Evolutionary conservation across 2,888 invertebrate genomes (phyloP).

Genomic region (Caenorhabditis sp.): DNA sequence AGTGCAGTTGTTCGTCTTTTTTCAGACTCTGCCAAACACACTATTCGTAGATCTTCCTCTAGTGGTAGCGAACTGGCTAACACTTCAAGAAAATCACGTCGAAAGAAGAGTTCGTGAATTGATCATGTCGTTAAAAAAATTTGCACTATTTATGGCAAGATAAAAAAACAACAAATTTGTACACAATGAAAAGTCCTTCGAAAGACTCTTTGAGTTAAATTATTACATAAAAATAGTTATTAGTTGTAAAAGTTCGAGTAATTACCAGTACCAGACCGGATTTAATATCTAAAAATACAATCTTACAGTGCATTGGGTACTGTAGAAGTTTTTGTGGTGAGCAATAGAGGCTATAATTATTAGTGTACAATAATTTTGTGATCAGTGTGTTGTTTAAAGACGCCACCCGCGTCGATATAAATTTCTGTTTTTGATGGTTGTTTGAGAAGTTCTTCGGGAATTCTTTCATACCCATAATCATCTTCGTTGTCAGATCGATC

Average conservation of each 20-base stretch:
- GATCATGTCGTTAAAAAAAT: background rate
- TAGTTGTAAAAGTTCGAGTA: no score
- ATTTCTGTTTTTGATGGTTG: background rate
- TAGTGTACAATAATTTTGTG: no score
- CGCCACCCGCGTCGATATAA: background rate
- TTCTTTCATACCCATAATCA: conserved; percentile 2
- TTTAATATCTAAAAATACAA: no score
- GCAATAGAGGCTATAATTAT: no score
- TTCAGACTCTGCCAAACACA: conserved; percentile 18
- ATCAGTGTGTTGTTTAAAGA: no score
- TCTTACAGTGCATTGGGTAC: no score
- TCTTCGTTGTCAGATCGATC: conserved; percentile 5
- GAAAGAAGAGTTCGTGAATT: conserved; percentile 19
- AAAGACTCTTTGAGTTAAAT: background rate
- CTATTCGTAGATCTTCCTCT: conserved; percentile 18
- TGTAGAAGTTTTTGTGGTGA: no score
- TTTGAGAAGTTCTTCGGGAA: conserved; percentile 4
- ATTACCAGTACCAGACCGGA: no score
- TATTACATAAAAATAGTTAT: background rate
- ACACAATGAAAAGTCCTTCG: background rate
- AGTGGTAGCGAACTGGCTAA: conserved; percentile 18
- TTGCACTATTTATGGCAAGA: conserved; percentile 1
- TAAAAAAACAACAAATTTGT: background rate
- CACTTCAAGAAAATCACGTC: conserved; percentile 3
- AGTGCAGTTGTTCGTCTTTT: background rate